A percentile compares a stretch with the other conserved stretches of the same genome.
Evolutionary conservation across 2,888 invertebrate species (phyloP).

Genomic region (Tolmerus cingulatus): DNA sequence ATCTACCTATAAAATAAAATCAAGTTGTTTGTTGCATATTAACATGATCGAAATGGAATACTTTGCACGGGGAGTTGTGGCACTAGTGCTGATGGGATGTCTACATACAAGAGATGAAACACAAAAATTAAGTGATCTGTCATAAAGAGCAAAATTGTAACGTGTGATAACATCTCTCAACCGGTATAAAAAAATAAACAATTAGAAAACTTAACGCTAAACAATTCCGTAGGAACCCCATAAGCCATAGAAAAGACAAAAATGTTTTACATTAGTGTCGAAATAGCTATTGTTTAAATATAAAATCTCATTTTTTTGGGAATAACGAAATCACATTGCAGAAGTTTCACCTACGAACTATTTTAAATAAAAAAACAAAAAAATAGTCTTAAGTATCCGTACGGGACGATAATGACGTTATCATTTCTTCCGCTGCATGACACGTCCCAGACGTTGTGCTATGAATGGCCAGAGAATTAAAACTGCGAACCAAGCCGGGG

Average conservation of each 20-base stretch:
- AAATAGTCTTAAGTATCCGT: constrained; percentile 20
- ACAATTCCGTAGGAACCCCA: constrained; percentile 8
- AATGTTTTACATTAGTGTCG: background rate
- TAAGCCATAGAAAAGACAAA: constrained; percentile 4
- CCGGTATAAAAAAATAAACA: constrained; percentile 1
- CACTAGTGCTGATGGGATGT: background rate
- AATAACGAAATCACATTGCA: constrained; percentile 40
- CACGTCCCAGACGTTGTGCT: constrained; percentile 53
- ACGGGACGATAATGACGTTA: background rate
- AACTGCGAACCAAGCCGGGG: constrained; percentile 61
- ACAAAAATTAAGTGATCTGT: background rate
- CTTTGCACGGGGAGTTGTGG: background rate
- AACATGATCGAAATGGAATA: background rate
- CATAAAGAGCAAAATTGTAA: background rate
- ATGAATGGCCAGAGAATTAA: constrained; percentile 61
- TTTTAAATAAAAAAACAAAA: constrained; percentile 9
- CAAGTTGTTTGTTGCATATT: background rate
- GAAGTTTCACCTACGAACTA: constrained; percentile 40
- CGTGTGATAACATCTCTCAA: background rate
- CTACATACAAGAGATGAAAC: background rate
- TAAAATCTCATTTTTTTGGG: constrained; percentile 29
- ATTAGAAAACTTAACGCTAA: background rate
- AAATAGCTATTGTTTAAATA: background rate
- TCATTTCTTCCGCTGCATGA: constrained; percentile 50
- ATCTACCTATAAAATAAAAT: constrained; percentile 10